Base-by-base conservation (phyloP, 2,888 invertebrate species). In the Apoda limacodes region DNA sequence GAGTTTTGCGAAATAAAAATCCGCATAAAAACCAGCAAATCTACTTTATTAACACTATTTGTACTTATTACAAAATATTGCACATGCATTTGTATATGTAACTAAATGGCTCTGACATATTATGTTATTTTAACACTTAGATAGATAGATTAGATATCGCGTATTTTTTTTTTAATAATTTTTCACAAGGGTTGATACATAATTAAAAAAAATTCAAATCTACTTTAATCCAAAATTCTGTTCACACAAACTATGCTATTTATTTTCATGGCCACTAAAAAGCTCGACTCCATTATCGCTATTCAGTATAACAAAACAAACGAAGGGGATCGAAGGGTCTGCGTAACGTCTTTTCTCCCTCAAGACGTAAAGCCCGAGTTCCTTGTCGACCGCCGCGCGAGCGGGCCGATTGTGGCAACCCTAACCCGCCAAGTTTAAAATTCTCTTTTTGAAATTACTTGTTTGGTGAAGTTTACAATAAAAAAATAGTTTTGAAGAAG, bases 281-380 rank as follows among this genome's bases (percentile, higher is more conserved):
- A 60, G 55, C 56, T 60, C 51, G 60, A 54, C 38, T 34, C 48
- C 46, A 55, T 67, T 69, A 67, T 69, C 65, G 56, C 54, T 50
- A 50, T 60, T 53, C 56, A 57, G 63, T 49, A 38, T 45, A 69
- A 64, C 53, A 56, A 60, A 56, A 64, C 53, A 56, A 60, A 56
- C 60, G 57, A 61, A 66, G 70, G 74, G 72, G 59, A 60, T 55
- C 55, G 60, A 64, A 66, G 75, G 76, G 75, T 56, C 58, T 45
- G 50, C 52, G 58, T 58, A 74, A 80, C 78, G 78, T 78, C 78
- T 76, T 80, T 78, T 78, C 60, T 48, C 56, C 61, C 68, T 67
- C 59, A 57, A 75, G 65, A 66, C 63, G 59, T 5, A 7, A 5
- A 7, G 5, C 65, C 39, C 53, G 67, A 78, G 78, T 80, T 74